A percentile compares a stretch with the other conserved stretches of the same genome.
phyloP scores from a whole-genome alignment of 2,888 invertebrate species.

The Chrysina gloriosa region DNA sequence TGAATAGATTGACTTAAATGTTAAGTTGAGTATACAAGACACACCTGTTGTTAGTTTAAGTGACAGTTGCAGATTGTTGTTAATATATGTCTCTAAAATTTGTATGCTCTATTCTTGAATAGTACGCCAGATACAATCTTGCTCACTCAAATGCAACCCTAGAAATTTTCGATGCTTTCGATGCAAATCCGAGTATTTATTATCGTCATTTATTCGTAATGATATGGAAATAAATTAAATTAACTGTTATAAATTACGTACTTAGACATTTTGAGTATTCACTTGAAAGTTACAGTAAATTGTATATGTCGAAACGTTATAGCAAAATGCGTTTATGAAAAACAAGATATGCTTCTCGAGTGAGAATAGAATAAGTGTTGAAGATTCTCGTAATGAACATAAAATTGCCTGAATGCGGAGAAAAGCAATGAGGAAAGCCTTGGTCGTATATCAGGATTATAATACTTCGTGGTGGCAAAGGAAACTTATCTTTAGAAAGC shows the following conservation, averaged over 20 bases:
- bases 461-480: background rate
- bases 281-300: background rate
- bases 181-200: too few species aligned
- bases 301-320: background rate
- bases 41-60: too few species aligned
- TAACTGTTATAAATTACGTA: background rate
- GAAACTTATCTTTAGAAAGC: constrained; percentile 23
- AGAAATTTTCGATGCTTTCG: too few species aligned
- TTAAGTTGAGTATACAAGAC: too few species aligned
- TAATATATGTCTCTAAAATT: too few species aligned
- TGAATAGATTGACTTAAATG: too few species aligned
- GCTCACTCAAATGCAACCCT: too few species aligned
- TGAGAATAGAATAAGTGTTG: background rate
- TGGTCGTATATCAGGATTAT: constrained; percentile 1
- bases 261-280: background rate
- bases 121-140: too few species aligned
- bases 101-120: too few species aligned
- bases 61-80: too few species aligned
- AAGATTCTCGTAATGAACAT: background rate
- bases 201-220: too few species aligned
- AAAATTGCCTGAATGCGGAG: background rate
- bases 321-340: background rate
- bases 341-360: background rate
- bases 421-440: background rate
- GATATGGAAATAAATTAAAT: background rate